Base-by-base conservation (phyloP, 2,888 invertebrate genomes). In the Drosophila borborema region DNA sequence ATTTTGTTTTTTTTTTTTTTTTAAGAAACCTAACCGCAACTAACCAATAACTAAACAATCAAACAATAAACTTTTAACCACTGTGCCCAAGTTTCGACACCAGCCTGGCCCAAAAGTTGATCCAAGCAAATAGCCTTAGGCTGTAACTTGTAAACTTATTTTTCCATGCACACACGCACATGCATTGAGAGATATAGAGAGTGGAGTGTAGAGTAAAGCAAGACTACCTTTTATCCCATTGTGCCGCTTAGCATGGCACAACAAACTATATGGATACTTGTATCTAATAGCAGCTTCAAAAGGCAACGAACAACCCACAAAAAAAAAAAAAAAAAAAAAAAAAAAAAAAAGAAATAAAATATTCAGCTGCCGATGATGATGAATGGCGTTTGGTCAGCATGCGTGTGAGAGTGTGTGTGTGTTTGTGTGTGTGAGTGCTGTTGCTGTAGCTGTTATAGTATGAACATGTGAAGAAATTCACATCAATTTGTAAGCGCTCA, bases 401-500 rank as follows among this genome's bases (percentile, higher is more conserved):
- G 84, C 81, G 81, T 82, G 82, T 64, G 48, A 16, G 53, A 12
- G 12, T 63, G 31, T 64, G 48, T 18, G 53, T n/a, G 12, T 63
- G 36, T 53, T 41, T 8, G 38, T 8, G 46, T 9, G 28, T 8
- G 20, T 20, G 81, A 80, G 80, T 38, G 38, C 38, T 16, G 38
- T 16, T 16, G 28, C 54, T 70, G 63, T 72, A 66, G 43, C 59
- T 70, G 69, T 60, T 68, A 63, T 69, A 20, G 20, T 20, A 67
- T 64, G 71, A 88, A 88, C 88, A 88, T 88, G 90, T 88, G 88
- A 88, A 78, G 70, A 82, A 88, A 74, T 88, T 88, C 88, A 82
- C 88, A 88, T 86, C 88, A 86, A 86, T 88, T 87, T 87, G 81
- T 80, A 68, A 80, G 65, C 48, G 63, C 58, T 67, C 55, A 53